These are phyloP conservation scores for Danio jaintianensis DNA, from an alignment of 2,797 vertebrate genomes.

Conservation along the genomic window DNA sequence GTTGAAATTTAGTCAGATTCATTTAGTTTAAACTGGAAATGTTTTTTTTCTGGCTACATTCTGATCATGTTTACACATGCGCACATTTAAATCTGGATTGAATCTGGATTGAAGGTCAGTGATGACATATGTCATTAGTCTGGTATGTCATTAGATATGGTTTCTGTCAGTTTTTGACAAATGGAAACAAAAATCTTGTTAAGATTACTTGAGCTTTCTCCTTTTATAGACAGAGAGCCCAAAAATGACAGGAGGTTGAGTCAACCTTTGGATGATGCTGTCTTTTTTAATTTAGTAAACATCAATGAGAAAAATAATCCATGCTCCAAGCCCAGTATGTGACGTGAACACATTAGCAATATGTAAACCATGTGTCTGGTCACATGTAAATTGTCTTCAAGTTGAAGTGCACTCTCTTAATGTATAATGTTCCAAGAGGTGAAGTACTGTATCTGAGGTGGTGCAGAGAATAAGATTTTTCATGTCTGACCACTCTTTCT, in stretches of 20 bases:
- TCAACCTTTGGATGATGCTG: not conserved
- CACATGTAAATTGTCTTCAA: not conserved
- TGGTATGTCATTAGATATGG: too few relatives aligned
- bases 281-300: not conserved
- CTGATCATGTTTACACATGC: not conserved
- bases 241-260: not conserved
- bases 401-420: not conserved
- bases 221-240: not conserved
- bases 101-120: not conserved
- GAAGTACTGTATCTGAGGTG: not conserved
- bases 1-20: not conserved
- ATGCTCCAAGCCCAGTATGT: not conserved
- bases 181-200: not conserved
- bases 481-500: not conserved
- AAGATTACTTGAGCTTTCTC: not conserved
- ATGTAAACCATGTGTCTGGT: not conserved
- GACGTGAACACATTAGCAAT: conserved; percentile 4
- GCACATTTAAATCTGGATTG: not conserved
- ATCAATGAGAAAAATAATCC: not conserved
- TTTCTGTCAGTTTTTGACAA: not conserved
- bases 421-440: not conserved
- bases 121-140: not conserved
- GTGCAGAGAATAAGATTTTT: not conserved
- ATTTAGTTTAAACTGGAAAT: not conserved
- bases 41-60: not conserved